A percentile compares a stretch with the other conserved stretches of the same genome.
phyloP scores from a whole-genome alignment of 2,113 vertebrate species.

The Pituophis catenifer region DNA sequence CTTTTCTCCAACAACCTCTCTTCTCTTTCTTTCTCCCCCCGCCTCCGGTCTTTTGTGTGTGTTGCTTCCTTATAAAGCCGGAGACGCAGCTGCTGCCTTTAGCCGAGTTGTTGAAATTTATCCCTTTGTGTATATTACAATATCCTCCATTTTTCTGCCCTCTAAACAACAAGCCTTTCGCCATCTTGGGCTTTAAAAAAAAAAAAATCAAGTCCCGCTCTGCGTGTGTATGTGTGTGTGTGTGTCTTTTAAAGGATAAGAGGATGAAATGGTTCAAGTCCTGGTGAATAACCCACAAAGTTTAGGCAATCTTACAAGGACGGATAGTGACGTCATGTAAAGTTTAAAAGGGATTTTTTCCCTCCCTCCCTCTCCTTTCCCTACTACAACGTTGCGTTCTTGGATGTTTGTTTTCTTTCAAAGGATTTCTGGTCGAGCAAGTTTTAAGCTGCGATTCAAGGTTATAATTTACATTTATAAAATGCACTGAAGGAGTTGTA shows the following conservation, averaged over 20 bases:
- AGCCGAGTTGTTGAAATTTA: conserved; percentile 88
- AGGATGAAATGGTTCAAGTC: conserved; percentile 55
- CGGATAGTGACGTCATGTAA: conserved; percentile 75
- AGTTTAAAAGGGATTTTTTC: conserved; percentile 72
- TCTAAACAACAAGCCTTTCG: conserved; percentile 99
- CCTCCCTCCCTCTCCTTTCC: conserved; percentile 3
- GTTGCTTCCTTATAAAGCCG: conserved; percentile 76
- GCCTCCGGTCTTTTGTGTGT: conserved; percentile 72
- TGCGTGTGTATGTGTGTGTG: no score
- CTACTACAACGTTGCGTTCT: conserved; percentile 28
- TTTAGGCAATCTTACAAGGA: conserved; percentile 74
- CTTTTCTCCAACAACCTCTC: not conserved
- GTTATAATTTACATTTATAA: not conserved
- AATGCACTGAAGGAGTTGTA: not conserved
- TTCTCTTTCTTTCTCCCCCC: not conserved
- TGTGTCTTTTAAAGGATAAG: conserved; percentile 46
- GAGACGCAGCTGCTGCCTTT: conserved; percentile 78
- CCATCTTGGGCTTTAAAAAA: conserved; percentile 90
- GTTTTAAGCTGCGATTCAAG: conserved; percentile 1
- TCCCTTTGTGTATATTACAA: conserved; percentile 99
- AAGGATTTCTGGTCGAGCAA: conserved; percentile 27
- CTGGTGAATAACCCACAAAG: conserved; percentile 67
- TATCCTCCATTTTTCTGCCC: conserved; percentile 99
- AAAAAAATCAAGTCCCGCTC: conserved; percentile 68
- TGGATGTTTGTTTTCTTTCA: conserved; percentile 17